These are phyloP conservation scores for Drosophila mojavensis DNA, from an alignment of 1,140 invertebrate genomes.

Conservation along the genomic window DNA sequence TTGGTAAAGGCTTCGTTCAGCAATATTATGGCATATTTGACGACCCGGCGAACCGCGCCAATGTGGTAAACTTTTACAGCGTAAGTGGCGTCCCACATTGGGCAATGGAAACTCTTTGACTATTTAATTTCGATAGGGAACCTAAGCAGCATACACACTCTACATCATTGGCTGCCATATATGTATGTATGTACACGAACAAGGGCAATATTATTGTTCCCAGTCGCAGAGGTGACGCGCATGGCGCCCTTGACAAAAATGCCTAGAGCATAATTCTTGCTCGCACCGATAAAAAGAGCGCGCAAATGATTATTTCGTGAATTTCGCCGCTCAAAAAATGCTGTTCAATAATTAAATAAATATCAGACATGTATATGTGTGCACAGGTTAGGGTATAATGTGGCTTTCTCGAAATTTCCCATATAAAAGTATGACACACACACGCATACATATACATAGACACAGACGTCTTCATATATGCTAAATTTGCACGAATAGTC, in stretches of 20 bases:
- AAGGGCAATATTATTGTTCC: slow-evolving; percentile 13
- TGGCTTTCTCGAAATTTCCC: slow-evolving; percentile 40
- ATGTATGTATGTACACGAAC: not conserved
- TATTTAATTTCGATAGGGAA: not conserved
- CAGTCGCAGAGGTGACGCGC: slow-evolving; percentile 54
- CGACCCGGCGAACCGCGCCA: slow-evolving; percentile 91
- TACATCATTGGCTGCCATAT: not conserved
- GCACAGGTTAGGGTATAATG: not conserved
- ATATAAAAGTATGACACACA: slow-evolving; percentile 30
- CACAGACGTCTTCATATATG: not conserved
- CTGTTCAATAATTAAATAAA: not conserved
- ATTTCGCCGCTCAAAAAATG: not conserved
- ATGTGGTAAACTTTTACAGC: slow-evolving; percentile 95
- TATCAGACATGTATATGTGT: not conserved
- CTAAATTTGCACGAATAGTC: slow-evolving; percentile 4
- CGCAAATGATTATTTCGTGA: slow-evolving; percentile 46
- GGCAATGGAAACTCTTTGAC: not conserved
- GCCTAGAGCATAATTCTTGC: slow-evolving; percentile 30
- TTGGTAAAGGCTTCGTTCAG: slow-evolving; percentile 96
- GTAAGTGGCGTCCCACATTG: slow-evolving; percentile 87
- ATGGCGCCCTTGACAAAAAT: slow-evolving; percentile 54
- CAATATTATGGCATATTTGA: slow-evolving; percentile 97
- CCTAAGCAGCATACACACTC: not conserved
- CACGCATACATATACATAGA: slow-evolving; percentile 10
- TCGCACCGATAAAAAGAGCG: slow-evolving; percentile 50